A percentile compares a stretch with the other conserved stretches of the same genome.
These are phyloP conservation scores for Pelobates fuscus DNA, from an alignment of 2,113 vertebrate species.

Conservation along the genomic window DNA sequence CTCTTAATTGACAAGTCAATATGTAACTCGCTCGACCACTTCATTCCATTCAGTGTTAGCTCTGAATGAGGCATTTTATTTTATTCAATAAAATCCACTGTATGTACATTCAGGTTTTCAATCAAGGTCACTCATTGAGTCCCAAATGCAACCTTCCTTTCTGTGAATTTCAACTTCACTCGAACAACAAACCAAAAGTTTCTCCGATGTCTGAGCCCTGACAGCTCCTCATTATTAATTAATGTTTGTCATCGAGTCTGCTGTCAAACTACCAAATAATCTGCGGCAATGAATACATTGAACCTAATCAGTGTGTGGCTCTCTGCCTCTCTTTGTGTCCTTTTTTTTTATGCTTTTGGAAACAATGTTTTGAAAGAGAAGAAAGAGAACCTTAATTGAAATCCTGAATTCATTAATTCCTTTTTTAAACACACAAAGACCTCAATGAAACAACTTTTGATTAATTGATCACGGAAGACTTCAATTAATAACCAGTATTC, in stretches of 20 bases:
- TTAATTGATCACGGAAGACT: constrained; percentile 38
- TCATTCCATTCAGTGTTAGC: not conserved
- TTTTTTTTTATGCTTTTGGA: not conserved
- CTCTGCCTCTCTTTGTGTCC: not conserved
- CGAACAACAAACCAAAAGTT: not conserved
- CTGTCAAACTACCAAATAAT: constrained; percentile 1
- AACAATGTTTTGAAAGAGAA: not conserved
- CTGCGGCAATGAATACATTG: not conserved
- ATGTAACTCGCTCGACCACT: not conserved
- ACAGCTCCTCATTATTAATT: constrained; percentile 16
- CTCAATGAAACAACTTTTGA: not conserved
- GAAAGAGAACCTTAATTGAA: constrained; percentile 28
- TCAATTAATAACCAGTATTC: constrained; percentile 15
- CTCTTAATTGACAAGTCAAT: not conserved
- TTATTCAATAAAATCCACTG: not conserved
- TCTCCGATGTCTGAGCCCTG: not conserved
- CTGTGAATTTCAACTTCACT: not conserved
- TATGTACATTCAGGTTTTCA: not conserved
- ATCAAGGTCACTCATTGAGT: not conserved
- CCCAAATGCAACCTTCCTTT: not conserved
- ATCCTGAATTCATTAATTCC: constrained; percentile 27
- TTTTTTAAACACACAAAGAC: constrained; percentile 33
- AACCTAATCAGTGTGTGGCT: not conserved
- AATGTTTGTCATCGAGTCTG: not conserved
- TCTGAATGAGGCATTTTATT: not conserved